phyloP scores from a whole-genome alignment of 2,797 vertebrate species.

The Buceros bicornis region DNA sequence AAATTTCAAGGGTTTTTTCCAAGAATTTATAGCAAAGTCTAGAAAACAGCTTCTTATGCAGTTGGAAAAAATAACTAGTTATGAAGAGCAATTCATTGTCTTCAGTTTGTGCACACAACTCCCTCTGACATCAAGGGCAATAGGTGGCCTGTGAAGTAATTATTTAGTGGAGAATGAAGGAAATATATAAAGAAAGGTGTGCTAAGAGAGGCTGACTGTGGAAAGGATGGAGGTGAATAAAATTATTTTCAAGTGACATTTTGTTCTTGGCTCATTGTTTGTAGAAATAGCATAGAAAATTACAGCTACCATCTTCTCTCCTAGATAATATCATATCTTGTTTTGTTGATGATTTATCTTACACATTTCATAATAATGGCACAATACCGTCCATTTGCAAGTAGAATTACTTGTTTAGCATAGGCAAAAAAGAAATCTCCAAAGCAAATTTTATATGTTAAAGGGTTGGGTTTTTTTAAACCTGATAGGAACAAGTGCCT shows the following conservation, averaged over 20 bases:
- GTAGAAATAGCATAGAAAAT: neutral
- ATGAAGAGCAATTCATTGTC: neutral
- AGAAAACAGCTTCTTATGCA: neutral
- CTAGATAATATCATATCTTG: neutral
- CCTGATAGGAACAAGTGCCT: neutral
- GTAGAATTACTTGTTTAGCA: neutral
- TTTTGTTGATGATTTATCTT: neutral
- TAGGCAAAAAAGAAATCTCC: neutral
- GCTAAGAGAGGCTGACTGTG: neutral
- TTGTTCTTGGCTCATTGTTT: neutral
- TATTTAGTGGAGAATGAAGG: neutral
- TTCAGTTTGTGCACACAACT: neutral
- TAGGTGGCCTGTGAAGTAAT: neutral
- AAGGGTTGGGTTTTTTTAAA: neutral
- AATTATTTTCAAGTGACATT: neutral
- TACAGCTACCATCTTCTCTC: neutral
- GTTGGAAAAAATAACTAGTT: neutral
- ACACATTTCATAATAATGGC: neutral
- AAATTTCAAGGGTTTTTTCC: slow-evolving; percentile 25
- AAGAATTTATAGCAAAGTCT: slow-evolving; percentile 41
- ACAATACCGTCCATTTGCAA: neutral
- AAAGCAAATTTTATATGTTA: neutral
- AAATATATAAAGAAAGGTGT: neutral
- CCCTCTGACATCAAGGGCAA: neutral
- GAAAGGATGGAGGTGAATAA: neutral